Evolutionary conservation across 2,888 invertebrate species (phyloP).

Genomic region (Hecatera dysodea): DNA sequence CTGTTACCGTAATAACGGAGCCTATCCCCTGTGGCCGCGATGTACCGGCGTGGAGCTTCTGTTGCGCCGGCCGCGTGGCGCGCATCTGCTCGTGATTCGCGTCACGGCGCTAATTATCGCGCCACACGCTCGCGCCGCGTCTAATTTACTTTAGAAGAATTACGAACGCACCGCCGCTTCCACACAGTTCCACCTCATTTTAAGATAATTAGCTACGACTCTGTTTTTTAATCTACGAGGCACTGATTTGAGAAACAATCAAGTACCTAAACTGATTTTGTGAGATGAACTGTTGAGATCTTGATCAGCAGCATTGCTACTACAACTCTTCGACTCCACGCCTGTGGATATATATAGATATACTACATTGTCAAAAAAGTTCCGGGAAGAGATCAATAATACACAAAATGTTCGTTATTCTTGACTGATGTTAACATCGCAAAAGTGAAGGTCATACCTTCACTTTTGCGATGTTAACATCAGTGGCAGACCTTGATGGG

Average conservation of each 20-base stretch:
- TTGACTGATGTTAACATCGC: no score
- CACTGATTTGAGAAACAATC: neutral
- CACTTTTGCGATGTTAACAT: no score
- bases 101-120: slow-evolving; percentile 40
- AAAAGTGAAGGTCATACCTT: no score
- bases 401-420: no score
- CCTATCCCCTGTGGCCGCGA: no score
- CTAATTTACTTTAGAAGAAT: slow-evolving; percentile 51
- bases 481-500: no score
- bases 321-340: no score
- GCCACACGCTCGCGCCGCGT: slow-evolving; percentile 33
- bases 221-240: slow-evolving; percentile 2
- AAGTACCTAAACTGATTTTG: neutral
- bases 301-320: no score
- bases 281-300: neutral
- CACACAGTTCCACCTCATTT: slow-evolving; percentile 18
- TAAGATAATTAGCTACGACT: slow-evolving; percentile 29
- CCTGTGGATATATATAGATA: no score
- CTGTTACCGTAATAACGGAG: no score
- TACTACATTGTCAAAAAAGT: no score
- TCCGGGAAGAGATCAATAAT: no score
- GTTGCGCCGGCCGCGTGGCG: neutral
- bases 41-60: slow-evolving; percentile 15
- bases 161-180: slow-evolving; percentile 29
- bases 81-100: slow-evolving; percentile 32